Evolutionary conservation across 2,888 invertebrate species (phyloP).

Genomic region (Eupithecia abbreviata): DNA sequence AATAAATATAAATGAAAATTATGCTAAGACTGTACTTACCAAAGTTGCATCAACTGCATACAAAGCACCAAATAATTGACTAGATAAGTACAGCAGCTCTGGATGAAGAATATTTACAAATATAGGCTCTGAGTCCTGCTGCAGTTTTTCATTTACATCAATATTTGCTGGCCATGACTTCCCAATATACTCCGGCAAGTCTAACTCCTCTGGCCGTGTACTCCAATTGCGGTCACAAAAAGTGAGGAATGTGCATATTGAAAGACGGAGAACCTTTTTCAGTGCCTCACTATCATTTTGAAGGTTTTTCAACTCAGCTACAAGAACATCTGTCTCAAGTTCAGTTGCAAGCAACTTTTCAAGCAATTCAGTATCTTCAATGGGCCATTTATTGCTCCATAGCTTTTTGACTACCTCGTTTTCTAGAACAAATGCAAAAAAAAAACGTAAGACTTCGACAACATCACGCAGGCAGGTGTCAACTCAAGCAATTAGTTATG

Average conservation of each 20-base stretch:
- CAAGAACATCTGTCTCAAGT: conserved; percentile 58
- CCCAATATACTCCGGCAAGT: conserved; percentile 70
- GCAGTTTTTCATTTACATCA: conserved; percentile 71
- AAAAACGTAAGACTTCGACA: not conserved
- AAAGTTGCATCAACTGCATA: conserved; percentile 63
- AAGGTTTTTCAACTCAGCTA: conserved; percentile 54
- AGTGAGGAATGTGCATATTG: conserved; percentile 86
- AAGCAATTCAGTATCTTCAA: conserved; percentile 58
- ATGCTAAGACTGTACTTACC: conserved; percentile 54
- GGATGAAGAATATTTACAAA: conserved; percentile 86
- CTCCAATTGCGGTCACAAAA: conserved; percentile 94
- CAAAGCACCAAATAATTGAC: conserved; percentile 68
- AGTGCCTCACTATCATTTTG: conserved; percentile 49
- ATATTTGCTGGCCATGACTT: conserved; percentile 71
- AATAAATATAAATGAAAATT: not conserved
- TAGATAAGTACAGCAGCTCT: conserved; percentile 74
- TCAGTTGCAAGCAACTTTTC: conserved; percentile 61
- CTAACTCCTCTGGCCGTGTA: conserved; percentile 84
- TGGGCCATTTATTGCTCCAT: conserved; percentile 67
- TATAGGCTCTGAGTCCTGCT: conserved; percentile 87
- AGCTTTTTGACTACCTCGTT: conserved; percentile 57
- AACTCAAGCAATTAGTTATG: not conserved
- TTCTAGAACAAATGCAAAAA: conserved; percentile 51
- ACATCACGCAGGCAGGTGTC: not conserved
- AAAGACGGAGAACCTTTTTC: conserved; percentile 80